Conservation (phyloP, 2,888 invertebrate genomes). For the Penaeus monodon region DNA sequence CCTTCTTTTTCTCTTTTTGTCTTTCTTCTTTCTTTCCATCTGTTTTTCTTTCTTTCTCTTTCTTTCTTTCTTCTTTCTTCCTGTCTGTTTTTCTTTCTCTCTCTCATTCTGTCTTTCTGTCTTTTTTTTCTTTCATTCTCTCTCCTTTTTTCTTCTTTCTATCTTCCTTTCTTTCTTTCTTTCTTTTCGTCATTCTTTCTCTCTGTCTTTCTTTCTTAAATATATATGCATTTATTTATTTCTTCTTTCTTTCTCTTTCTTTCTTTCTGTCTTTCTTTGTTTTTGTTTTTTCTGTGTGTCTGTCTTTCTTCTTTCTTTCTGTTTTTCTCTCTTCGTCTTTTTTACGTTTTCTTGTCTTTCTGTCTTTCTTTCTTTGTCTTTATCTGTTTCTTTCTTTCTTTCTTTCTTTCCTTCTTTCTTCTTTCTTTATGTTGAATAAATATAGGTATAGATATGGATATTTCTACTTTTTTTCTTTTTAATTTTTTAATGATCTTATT, state of each 20-base stretch:
- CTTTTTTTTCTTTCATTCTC: not conserved
- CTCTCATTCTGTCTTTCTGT: not conserved
- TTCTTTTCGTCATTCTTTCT: no score
- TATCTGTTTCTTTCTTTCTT: not conserved
- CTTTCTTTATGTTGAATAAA: not conserved
- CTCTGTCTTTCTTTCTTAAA: no score
- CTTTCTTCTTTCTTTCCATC: not conserved
- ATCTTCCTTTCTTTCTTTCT: not conserved
- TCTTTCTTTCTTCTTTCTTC: not conserved
- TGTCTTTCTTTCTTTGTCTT: not conserved
- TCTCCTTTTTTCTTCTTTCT: not conserved
- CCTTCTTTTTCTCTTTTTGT: not conserved
- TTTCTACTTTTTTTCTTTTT: no score
- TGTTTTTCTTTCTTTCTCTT: no score
- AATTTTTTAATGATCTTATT: no score
- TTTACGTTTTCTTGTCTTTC: no score
- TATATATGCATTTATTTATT: no score
- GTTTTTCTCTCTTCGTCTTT: no score
- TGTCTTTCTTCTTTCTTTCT: not conserved
- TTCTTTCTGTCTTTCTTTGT: not conserved
- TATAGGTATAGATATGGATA: no score
- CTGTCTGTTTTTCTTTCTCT: not conserved
- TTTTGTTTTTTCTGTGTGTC: not conserved
- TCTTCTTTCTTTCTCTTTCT: not conserved
- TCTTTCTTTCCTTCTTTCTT: slow-evolving; percentile 24